Evolutionary conservation across 2,888 invertebrate species (phyloP), one percentile per base, ranked within the genome.

Genomic region (Campoletis raptor): DNA sequence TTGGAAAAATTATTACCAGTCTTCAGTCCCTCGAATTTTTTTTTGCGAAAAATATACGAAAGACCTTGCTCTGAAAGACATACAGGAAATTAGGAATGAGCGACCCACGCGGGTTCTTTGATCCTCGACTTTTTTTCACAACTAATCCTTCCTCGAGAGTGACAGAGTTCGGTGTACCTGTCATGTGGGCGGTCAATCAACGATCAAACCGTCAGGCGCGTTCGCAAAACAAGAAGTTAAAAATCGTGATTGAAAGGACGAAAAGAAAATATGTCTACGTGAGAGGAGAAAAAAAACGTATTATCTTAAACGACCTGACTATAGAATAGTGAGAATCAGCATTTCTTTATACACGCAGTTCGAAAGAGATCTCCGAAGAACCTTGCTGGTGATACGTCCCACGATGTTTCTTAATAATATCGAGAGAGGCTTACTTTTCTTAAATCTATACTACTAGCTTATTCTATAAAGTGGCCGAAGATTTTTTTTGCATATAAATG

Each of bases 31-130:
- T 45, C 24, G 21, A 70, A 73, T 30, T 76, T 30, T 42, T 42
- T 76, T 12, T 21, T 6, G 42, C 70, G 4, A 6, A 76, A 64
- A 76, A 64, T 7, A 45, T 24, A 24, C 45, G 30, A 45, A 45
- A 64, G 24, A 10, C 5, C 9, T 36, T 7, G 40, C 18, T 61
- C 40, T 42, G 37, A n/a, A n/a, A 24, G 21, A 61, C 45, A 52
- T 18, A 24, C 48, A 67, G 30, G 69, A 83, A 54, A 81, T 61
- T 30, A 61, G 61, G 48, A 42, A 36, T 15, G 40, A 70, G 45
- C 83, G 52, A 69, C 86, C 86, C 86, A 86, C 86, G 86, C 86
- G 81, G 69, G 52, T 83, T 83, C 83, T 81, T 83, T 78, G 86
- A 83, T 86, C 86, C 81, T 76, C 61, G 30, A 57, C 40, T 78